Evolutionary conservation across 2,113 vertebrate genomes (phyloP).

Genomic region (Barnardius zonarius): DNA sequence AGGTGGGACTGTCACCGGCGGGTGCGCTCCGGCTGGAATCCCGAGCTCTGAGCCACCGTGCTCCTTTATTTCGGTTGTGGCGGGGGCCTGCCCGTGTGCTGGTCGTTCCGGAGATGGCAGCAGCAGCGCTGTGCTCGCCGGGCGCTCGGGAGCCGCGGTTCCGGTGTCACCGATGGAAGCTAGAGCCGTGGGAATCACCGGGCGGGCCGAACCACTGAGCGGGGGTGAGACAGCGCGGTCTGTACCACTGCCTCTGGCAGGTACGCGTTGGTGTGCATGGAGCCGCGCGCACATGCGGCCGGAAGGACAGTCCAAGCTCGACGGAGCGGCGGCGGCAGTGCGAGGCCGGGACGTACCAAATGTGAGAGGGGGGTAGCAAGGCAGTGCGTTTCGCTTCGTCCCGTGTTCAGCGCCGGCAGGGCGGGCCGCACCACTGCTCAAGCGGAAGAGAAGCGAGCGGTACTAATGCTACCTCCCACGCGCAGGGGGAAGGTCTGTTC

Average conservation of each 20-base stretch:
- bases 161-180: background rate
- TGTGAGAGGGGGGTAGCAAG: background rate
- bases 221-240: background rate
- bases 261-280: background rate
- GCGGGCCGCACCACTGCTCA: background rate
- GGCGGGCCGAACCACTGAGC: background rate
- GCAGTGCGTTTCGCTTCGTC: background rate
- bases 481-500: no score
- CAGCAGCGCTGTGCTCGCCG: no score
- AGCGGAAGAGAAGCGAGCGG: accelerated
- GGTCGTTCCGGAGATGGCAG: background rate
- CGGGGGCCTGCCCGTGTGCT: background rate
- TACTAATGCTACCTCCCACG: background rate
- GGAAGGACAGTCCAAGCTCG: background rate
- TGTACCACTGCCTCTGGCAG: background rate
- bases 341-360: background rate
- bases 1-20: background rate
- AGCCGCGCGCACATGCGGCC: background rate
- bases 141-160: background rate
- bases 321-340: accelerated
- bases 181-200: background rate
- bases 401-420: background rate
- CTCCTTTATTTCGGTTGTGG: background rate
- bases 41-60: background rate
- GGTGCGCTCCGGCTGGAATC: background rate